Percentiles rank a stretch among this genome's conserved stretches.
phyloP scores from a whole-genome alignment of 2,888 invertebrate genomes.

The Leucophenga maculata region DNA sequence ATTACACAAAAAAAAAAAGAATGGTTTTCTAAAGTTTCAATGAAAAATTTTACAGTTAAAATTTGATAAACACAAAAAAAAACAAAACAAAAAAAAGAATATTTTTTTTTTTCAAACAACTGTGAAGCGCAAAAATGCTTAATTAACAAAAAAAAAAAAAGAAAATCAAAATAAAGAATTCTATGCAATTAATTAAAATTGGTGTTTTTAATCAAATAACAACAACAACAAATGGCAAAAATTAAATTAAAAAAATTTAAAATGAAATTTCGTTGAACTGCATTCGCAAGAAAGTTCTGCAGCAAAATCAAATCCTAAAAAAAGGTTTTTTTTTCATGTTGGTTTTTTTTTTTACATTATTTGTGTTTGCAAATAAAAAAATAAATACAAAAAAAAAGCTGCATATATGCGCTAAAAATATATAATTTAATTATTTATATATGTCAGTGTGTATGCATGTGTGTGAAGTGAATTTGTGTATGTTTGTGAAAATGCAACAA shows the following conservation, averaged over 20 bases:
- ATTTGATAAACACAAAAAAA: neutral
- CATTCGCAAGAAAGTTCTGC: neutral
- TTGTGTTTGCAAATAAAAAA: neutral
- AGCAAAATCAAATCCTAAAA: neutral
- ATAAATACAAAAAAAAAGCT: neutral
- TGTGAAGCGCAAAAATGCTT: no score
- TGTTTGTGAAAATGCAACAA: no score
- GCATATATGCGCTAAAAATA: neutral
- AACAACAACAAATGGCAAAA: neutral
- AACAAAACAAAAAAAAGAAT: neutral
- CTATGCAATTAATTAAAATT: neutral
- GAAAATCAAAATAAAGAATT: neutral
- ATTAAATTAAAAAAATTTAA: slow-evolving; percentile 5
- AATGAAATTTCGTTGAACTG: neutral
- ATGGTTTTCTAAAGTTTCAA: neutral
- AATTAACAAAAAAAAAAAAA: neutral
- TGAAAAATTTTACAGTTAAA: neutral
- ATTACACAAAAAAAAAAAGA: neutral
- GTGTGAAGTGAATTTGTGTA: no score
- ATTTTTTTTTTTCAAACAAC: neutral
- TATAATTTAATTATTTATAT: no score
- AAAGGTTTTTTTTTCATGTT: neutral
- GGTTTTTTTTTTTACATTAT: neutral
- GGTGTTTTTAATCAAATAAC: neutral
- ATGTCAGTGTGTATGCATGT: no score